These are phyloP conservation scores for Danio tinwini DNA, from an alignment of 2,797 vertebrate genomes.

Conservation along the genomic window DNA sequence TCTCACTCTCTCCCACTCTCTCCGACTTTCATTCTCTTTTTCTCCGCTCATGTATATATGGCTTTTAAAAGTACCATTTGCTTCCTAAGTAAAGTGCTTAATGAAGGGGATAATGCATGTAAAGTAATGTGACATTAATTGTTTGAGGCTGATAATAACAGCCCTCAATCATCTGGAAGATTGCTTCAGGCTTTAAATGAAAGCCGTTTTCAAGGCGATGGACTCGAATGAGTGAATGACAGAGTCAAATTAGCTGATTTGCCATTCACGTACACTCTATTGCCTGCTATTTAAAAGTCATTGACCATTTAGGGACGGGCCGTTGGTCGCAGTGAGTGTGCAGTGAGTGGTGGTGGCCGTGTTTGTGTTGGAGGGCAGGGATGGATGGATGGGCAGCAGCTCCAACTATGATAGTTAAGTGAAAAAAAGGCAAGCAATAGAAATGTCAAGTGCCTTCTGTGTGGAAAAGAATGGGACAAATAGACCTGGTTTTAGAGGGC, in stretches of 20 bases:
- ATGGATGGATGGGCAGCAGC: slow-evolving; percentile 56
- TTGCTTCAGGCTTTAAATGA: slow-evolving; percentile 68
- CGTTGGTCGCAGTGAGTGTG: slow-evolving; percentile 62
- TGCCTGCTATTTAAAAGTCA: slow-evolving; percentile 73
- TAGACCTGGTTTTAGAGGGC: slow-evolving; percentile 62
- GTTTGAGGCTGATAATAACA: slow-evolving; percentile 71
- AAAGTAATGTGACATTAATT: slow-evolving; percentile 76
- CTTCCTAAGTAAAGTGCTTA: slow-evolving; percentile 67
- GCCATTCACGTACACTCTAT: slow-evolving; percentile 73
- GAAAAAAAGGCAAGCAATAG: slow-evolving; percentile 63
- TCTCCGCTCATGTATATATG: slow-evolving; percentile 63
- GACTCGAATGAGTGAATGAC: slow-evolving; percentile 68
- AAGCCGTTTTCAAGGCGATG: slow-evolving; percentile 66
- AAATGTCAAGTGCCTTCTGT: slow-evolving; percentile 76
- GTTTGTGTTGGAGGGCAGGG: slow-evolving; percentile 65
- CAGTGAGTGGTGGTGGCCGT: slow-evolving; percentile 52
- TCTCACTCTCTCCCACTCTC: slow-evolving; percentile 28
- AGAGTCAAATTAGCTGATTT: slow-evolving; percentile 70
- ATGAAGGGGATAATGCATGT: slow-evolving; percentile 73
- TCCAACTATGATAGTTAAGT: slow-evolving; percentile 60
- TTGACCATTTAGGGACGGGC: slow-evolving; percentile 67
- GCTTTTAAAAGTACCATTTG: slow-evolving; percentile 69
- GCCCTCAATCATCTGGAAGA: slow-evolving; percentile 72
- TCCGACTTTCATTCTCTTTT: slow-evolving; percentile 42
- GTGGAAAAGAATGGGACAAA: slow-evolving; percentile 65